Evolutionary conservation across 2,888 invertebrate genomes (phyloP), one percentile per base, ranked within the genome.

Genomic region (Drosophila macrothrix): DNA sequence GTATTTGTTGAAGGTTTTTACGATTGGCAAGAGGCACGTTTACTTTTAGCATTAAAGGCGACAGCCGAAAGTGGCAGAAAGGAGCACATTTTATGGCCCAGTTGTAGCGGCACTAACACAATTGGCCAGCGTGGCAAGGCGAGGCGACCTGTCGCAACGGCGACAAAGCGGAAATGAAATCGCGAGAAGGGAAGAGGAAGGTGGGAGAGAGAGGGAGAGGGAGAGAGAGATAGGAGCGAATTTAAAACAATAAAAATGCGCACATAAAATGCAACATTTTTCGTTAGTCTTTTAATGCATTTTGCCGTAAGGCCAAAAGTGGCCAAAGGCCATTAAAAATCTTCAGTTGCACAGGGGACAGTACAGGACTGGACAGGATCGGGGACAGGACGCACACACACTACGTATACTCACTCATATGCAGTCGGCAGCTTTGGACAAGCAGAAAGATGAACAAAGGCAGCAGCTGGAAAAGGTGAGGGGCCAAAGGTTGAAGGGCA

Each of bases 161-260:
- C 10, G n/a, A 1, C 35, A 41, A 12, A 14, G 43, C 43, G 25
- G 25, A 46, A 16, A 4, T 46, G 4, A 25, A 46, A 25, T 46
- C 16, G 46, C 46, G 25, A 16, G 31, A 10, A 9, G n/a, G 41
- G 3, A n/a, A 25, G 28, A 12, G 28, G 2, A 29, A 0, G 46
- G 6, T n/a, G n/a, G n/a, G n/a, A n/a, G 14, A 16, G 6, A 3
- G 19, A 10, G 6, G 25, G n/a, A 31, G 5, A 28, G 12, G 7
- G 2, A 6, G 31, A 16, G 6, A 19, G 22, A 25, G 28, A 12
- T 16, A 22, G 28, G 62, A 54, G 43, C 55, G 80, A 88, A 74
- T 84, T 80, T 78, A 85, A 83, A 88, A 83, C 81, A 85, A 85
- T 84, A 88, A 88, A 84, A 88, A 85, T 77, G 61, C 67, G 58